These are phyloP conservation scores for Leptogaster cylindrica DNA, from an alignment of 2,888 invertebrate genomes.

Conservation along the genomic window DNA sequence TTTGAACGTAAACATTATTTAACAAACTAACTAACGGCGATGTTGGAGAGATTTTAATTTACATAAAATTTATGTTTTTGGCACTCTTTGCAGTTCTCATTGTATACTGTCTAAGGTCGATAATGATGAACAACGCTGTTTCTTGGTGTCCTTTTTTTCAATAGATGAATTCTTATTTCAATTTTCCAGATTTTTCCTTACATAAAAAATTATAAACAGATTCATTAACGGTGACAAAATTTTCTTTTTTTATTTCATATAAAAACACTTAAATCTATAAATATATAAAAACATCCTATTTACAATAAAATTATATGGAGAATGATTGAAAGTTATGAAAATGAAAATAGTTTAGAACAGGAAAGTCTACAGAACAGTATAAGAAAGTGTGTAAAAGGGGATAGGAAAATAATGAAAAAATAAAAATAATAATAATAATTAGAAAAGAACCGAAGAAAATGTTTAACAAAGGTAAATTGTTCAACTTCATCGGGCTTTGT, in stretches of 20 bases:
- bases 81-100: too few relatives aligned
- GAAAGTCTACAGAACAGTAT: too few relatives aligned
- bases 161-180: too few relatives aligned
- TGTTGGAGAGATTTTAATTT: too few relatives aligned
- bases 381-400: too few relatives aligned
- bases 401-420: neutral
- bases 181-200: too few relatives aligned
- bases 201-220: too few relatives aligned
- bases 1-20: too few relatives aligned
- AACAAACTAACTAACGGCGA: too few relatives aligned
- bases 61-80: too few relatives aligned
- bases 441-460: neutral
- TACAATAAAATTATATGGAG: slow-evolving; percentile 51
- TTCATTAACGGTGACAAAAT: slow-evolving; percentile 63
- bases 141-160: too few relatives aligned
- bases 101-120: neutral
- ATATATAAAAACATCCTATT: slow-evolving; percentile 51
- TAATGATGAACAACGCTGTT: too few relatives aligned
- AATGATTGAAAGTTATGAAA: slow-evolving; percentile 10
- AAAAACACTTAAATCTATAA: slow-evolving; percentile 49
- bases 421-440: neutral
- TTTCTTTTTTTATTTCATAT: slow-evolving; percentile 59
- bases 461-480: slow-evolving; percentile 24
- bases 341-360: slow-evolving; percentile 8
- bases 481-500: slow-evolving; percentile 45